phyloP scores from a whole-genome alignment of 2,113 vertebrate species.

The Petaurus breviceps region DNA sequence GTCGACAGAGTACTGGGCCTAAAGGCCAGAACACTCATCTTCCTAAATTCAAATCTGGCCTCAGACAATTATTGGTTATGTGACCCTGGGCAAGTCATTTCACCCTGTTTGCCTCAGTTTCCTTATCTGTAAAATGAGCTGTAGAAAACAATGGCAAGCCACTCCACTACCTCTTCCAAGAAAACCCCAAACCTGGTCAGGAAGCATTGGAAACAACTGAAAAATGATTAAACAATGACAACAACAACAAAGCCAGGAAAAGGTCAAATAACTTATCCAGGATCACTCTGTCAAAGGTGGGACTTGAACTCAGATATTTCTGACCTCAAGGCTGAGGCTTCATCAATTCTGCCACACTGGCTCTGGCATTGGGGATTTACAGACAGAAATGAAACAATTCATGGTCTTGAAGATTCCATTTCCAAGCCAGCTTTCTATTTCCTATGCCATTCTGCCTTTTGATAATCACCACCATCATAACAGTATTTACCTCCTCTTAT shows the following conservation, averaged over 20 bases:
- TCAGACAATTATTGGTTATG: background rate
- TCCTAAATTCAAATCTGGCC: background rate
- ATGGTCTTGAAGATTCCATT: background rate
- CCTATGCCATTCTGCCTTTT: background rate
- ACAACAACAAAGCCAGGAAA: background rate
- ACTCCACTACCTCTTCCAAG: too few species aligned
- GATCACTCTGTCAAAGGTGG: background rate
- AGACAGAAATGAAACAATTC: background rate
- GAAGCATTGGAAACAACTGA: too few species aligned
- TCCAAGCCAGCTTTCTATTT: too few species aligned
- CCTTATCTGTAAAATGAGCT: too few species aligned
- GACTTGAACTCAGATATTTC: background rate
- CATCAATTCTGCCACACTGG: background rate
- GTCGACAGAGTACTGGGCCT: too few species aligned
- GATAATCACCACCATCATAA: background rate
- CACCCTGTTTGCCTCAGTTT: too few species aligned
- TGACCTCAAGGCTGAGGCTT: background rate
- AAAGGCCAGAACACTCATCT: background rate
- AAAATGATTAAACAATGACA: background rate
- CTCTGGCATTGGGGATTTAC: background rate
- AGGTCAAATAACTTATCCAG: background rate
- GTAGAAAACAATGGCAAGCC: too few species aligned
- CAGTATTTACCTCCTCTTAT: constrained; percentile 34
- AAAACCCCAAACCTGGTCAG: too few species aligned
- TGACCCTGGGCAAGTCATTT: background rate